Conservation (phyloP, 1,140 invertebrate genomes). For the Octopus sinensis region DNA sequence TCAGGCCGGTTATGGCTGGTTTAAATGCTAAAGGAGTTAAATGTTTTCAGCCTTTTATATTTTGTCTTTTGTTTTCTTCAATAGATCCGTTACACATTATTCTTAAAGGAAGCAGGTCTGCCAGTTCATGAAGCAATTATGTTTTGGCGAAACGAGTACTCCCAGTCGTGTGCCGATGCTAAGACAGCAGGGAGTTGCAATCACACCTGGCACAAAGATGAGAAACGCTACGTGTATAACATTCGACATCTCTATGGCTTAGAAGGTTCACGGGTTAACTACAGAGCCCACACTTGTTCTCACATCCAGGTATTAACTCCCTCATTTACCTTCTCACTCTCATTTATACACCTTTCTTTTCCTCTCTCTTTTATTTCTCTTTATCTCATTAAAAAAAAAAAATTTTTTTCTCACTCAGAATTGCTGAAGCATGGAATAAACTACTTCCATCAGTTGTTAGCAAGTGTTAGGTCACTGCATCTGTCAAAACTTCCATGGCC, state of each 20-base stretch:
- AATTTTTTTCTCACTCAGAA: too few species aligned
- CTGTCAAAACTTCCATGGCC: too few species aligned
- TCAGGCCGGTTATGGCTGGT: too few species aligned
- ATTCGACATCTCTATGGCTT: slow-evolving; percentile 72
- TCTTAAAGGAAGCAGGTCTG: slow-evolving; percentile 71
- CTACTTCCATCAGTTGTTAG: too few species aligned
- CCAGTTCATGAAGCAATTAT: slow-evolving; percentile 65
- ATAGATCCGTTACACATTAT: slow-evolving; percentile 67
- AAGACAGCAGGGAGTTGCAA: slow-evolving; percentile 58
- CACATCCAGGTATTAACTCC: slow-evolving; percentile 56
- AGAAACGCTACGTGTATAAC: slow-evolving; percentile 68
- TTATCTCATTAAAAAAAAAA: too few species aligned
- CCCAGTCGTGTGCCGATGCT: slow-evolving; percentile 54
- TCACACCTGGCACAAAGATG: slow-evolving; percentile 67
- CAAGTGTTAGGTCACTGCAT: too few species aligned
- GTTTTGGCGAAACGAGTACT: slow-evolving; percentile 70
- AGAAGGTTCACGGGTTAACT: slow-evolving; percentile 67
- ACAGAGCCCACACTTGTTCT: slow-evolving; percentile 62
- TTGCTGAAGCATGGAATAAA: too few species aligned
- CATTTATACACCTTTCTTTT: too few species aligned
- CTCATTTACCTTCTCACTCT: too few species aligned
- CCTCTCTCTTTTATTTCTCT: too few species aligned
- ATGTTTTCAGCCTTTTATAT: not conserved
- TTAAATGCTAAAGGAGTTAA: too few species aligned
- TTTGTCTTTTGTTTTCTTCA: slow-evolving; percentile 23